Evolutionary conservation across 2,113 vertebrate genomes (phyloP).

Genomic region (Microtus montanus): DNA sequence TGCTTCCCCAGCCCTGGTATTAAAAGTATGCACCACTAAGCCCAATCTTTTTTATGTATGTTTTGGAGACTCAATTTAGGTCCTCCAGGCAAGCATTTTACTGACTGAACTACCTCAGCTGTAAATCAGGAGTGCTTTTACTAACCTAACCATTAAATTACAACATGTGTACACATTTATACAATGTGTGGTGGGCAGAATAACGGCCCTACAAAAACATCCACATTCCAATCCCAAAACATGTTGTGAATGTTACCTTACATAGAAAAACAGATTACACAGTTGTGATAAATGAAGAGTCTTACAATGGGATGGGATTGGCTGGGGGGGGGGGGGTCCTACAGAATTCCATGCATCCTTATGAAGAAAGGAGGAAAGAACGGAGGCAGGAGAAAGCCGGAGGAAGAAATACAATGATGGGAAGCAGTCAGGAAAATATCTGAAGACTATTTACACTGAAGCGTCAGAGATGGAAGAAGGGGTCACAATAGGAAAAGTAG

Average conservation of each 20-base stretch:
- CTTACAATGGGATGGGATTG: neutral
- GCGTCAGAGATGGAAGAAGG: neutral
- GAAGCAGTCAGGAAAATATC: neutral
- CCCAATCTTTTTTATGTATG: neutral
- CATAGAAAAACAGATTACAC: neutral
- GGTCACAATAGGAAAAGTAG: neutral
- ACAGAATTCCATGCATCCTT: neutral
- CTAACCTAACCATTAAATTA: neutral
- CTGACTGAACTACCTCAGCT: neutral
- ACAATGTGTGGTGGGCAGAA: neutral
- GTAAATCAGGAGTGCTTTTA: neutral
- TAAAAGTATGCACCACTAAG: neutral
- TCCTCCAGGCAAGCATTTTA: neutral
- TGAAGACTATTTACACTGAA: neutral
- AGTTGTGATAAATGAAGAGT: neutral
- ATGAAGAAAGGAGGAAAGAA: conserved; percentile 16
- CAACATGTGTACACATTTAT: neutral
- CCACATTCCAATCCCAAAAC: neutral
- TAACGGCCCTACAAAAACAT: neutral
- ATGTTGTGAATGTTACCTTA: neutral
- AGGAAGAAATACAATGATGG: neutral
- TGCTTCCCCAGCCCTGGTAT: neutral
- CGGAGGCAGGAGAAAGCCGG: neutral
- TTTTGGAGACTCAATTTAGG: neutral
- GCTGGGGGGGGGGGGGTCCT: too few species aligned